Base-by-base conservation (phyloP, 2,797 vertebrate species). In the Pitangus sulphuratus region DNA sequence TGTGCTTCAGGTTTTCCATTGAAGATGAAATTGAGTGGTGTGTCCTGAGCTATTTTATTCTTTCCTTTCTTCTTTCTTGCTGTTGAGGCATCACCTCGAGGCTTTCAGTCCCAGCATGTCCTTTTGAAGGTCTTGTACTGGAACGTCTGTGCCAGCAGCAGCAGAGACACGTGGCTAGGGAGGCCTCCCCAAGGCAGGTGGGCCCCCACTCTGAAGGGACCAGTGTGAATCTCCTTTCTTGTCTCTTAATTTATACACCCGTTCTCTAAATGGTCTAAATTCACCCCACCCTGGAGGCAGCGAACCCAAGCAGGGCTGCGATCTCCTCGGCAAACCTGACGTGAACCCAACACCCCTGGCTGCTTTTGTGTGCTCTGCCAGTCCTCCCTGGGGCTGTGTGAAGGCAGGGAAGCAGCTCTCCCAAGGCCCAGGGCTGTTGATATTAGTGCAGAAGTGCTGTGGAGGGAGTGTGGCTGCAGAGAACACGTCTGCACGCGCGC, bases 401-500 rank as follows among this genome's bases (percentile, higher is more conserved):
- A 37, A 56, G 79, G 76, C 47, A 62, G 31, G 0, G 0, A 31
- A 69, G 56, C 65, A 60, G 83, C 42, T 45, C 69, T 87, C 31
- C 53, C 45, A 12, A 40, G 47, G 75, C 37, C 40, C 51, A 4
- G 44, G 44, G 60, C 78, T 71, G 28, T 19, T 74, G 16, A 4
- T 45, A 0, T 17, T 19, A 20, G 53, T 6, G n/a, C 54, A 65
- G 11, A 37, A 57, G 39, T 19, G 44, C 22, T 57, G 61, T 33
- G 57, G 45, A 20, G 75, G 9, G 71, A 24, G 33, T 0, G 44
- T 50, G n/a, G 39, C 88, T 50, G 47, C 50, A 21, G 65, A 47
- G 53, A 66, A 21, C 26, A 2, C 1, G 1, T 19, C 66, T 6
- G 3, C 12, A 16, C 1, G 1, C 24, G 0, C 0, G 0, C 72